Evolutionary conservation across 2,113 vertebrate species (phyloP).

Genomic region (Onychostruthus taczanowskii): DNA sequence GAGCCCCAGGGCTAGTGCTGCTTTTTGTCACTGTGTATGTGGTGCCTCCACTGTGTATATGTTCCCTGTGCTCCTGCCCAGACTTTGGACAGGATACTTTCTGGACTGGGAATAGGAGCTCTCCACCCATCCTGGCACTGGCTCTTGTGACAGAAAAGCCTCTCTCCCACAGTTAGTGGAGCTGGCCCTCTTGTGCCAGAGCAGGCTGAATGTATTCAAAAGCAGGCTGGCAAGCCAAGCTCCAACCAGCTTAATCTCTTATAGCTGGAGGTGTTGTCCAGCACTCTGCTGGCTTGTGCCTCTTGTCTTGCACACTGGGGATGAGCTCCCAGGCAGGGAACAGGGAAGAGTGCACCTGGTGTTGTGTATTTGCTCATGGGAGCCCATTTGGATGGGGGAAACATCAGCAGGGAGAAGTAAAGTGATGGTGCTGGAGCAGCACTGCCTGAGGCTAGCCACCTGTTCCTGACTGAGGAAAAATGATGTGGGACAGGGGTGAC

Average conservation of each 20-base stretch:
- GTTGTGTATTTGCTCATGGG: background rate
- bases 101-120: background rate
- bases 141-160: background rate
- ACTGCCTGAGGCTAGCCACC: background rate
- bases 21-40: background rate
- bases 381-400: background rate
- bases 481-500: background rate
- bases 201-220: rapidly evolving
- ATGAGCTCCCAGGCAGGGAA: background rate
- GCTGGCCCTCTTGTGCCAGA: background rate
- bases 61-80: background rate
- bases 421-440: background rate
- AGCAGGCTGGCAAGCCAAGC: background rate
- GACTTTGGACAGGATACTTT: background rate
- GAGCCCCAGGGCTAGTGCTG: background rate
- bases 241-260: rapidly evolving
- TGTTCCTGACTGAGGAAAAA: background rate
- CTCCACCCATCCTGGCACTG: background rate
- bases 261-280: background rate
- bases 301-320: background rate
- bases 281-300: background rate
- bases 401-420: background rate
- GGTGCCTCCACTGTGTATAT: background rate
- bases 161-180: background rate
- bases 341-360: background rate